Conservation (phyloP, 1,140 invertebrate species). For the Paralvinella palmiformis region DNA sequence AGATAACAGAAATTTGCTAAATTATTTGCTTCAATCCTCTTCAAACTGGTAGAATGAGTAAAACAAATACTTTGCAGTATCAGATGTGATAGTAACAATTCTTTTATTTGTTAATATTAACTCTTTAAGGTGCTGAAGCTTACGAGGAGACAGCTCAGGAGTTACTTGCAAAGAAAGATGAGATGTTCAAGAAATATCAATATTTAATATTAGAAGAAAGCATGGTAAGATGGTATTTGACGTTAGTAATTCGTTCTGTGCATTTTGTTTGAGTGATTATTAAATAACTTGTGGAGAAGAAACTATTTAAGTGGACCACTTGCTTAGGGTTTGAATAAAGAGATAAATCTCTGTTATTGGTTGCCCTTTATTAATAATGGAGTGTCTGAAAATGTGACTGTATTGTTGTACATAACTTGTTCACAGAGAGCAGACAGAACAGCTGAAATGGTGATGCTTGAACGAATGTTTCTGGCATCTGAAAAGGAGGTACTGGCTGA, state of each 20-base stretch:
- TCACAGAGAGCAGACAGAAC: conserved; percentile 61
- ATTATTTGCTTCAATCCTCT: too few species aligned
- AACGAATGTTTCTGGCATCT: conserved; percentile 64
- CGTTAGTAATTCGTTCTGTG: background rate
- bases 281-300: too few species aligned
- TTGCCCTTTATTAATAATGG: too few species aligned
- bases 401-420: background rate
- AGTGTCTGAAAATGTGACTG: conserved; percentile 15
- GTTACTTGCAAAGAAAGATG: conserved; percentile 66
- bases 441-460: conserved; percentile 67
- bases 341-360: too few species aligned
- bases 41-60: too few species aligned
- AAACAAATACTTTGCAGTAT: too few species aligned
- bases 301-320: too few species aligned
- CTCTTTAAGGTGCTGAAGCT: conserved; percentile 60
- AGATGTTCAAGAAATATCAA: conserved; percentile 72
- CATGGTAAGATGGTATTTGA: conserved; percentile 59
- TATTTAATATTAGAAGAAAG: conserved; percentile 75
- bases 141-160: conserved; percentile 69
- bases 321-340: too few species aligned
- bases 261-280: too few species aligned
- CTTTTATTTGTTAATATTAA: too few species aligned
- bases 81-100: too few species aligned
- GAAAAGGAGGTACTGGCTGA: conserved; percentile 41
- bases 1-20: too few species aligned